phyloP scores from a whole-genome alignment of 2,797 vertebrate genomes.

The Ibycter americanus region DNA sequence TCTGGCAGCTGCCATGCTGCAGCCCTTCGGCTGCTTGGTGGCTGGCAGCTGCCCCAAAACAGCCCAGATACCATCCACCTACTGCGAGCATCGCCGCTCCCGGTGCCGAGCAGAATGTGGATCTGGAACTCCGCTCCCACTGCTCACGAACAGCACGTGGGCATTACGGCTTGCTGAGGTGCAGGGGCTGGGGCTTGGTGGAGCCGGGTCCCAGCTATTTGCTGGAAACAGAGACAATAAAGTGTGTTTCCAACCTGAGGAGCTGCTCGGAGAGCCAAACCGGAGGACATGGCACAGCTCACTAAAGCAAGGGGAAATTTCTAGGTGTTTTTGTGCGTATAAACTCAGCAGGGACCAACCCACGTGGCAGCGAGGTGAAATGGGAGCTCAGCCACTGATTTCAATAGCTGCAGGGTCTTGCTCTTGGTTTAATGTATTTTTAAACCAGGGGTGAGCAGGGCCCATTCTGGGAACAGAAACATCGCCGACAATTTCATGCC shows the following conservation, averaged over 20 bases:
- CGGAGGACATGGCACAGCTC: neutral
- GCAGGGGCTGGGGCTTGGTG: neutral
- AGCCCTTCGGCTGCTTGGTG: neutral
- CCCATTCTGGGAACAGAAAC: slow-evolving; percentile 13
- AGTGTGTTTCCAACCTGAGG: neutral
- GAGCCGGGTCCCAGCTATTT: neutral
- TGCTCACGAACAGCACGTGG: neutral
- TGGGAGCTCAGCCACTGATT: neutral
- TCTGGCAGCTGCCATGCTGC: slow-evolving; percentile 32
- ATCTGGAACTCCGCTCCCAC: neutral
- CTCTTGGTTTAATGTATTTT: slow-evolving; percentile 7
- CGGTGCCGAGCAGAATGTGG: neutral
- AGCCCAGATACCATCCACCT: neutral
- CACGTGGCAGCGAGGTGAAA: neutral
- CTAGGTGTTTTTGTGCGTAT: neutral
- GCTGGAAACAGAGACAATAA: neutral
- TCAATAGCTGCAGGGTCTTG: neutral
- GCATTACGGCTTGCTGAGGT: neutral
- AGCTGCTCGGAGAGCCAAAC: neutral
- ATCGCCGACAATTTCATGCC: neutral
- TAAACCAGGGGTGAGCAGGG: neutral
- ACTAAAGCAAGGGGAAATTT: neutral
- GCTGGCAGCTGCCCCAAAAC: neutral
- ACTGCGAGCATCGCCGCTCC: neutral
- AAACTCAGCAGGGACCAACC: neutral